Percentiles rank a stretch among this genome's conserved stretches.
Conservation (phyloP, 2,113 vertebrate species). For the Lichenostomus cassidix region DNA sequence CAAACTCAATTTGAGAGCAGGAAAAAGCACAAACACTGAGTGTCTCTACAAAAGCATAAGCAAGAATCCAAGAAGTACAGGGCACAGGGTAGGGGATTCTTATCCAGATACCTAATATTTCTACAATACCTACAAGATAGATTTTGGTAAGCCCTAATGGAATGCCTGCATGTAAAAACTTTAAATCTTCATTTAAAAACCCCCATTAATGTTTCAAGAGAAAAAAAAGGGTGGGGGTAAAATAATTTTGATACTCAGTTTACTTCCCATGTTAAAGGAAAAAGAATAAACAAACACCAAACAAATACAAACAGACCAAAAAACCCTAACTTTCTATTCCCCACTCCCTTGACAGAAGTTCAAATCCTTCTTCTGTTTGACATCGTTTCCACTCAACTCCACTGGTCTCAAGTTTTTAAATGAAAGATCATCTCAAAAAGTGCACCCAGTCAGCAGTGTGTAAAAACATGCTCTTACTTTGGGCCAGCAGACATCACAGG, state of each 20-base stretch:
- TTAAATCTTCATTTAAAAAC: neutral
- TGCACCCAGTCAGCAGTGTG: rapidly evolving
- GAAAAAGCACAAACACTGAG: neutral
- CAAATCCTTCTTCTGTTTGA: no score
- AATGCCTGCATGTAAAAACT: neutral
- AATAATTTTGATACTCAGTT: neutral
- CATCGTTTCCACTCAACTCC: neutral
- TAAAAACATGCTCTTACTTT: conserved; percentile 74
- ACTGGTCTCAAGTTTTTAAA: neutral
- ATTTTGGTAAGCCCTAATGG: neutral
- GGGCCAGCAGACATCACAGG: conserved; percentile 87
- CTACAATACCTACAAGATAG: neutral
- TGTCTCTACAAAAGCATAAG: neutral
- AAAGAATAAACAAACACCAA: neutral
- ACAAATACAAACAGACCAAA: neutral
- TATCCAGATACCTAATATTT: neutral
- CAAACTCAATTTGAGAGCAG: neutral
- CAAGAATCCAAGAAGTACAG: neutral
- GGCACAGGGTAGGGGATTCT: neutral
- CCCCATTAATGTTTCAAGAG: neutral
- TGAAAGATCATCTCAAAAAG: neutral
- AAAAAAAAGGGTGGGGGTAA: rapidly evolving
- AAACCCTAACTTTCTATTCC: rapidly evolving
- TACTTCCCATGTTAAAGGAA: neutral
- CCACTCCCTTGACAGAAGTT: neutral